A percentile compares a stretch with the other conserved stretches of the same genome.
Evolutionary conservation across 2,797 vertebrate genomes (phyloP).

Genomic region (Alfaro cultratus): DNA sequence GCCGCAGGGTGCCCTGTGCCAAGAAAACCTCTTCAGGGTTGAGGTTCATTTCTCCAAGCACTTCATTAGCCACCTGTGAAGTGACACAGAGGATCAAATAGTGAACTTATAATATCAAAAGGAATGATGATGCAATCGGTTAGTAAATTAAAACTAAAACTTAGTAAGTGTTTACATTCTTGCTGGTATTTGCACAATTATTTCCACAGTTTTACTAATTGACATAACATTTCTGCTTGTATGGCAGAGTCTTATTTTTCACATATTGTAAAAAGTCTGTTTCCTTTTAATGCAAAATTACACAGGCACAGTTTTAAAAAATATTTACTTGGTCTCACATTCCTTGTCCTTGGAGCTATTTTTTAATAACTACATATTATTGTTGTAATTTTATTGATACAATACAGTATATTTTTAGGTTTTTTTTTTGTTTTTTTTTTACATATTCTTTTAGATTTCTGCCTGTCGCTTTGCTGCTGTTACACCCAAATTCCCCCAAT

Average conservation of each 20-base stretch:
- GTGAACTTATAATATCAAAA: not conserved
- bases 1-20: constrained; percentile 95
- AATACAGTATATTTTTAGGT: not conserved
- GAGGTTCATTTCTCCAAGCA: constrained; percentile 97
- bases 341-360: not conserved
- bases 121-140: not conserved
- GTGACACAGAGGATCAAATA: constrained; percentile 4
- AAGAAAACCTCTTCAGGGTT: constrained; percentile 97
- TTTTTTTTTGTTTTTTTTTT: too few species aligned
- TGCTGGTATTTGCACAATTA: not conserved
- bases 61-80: constrained; percentile 94
- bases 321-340: not conserved
- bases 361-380: not conserved
- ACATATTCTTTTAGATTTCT: not conserved
- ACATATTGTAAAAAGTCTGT: not conserved
- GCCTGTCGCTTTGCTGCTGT: not conserved
- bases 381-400: not conserved
- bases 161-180: not conserved
- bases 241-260: not conserved
- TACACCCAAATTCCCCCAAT: not conserved
- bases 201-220: too few species aligned
- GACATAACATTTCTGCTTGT: not conserved
- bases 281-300: not conserved
- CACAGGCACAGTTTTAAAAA: not conserved
- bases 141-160: not conserved